These are phyloP conservation scores for Lasioglossum zephyrum DNA, from an alignment of 2,888 invertebrate species.

Conservation along the genomic window DNA sequence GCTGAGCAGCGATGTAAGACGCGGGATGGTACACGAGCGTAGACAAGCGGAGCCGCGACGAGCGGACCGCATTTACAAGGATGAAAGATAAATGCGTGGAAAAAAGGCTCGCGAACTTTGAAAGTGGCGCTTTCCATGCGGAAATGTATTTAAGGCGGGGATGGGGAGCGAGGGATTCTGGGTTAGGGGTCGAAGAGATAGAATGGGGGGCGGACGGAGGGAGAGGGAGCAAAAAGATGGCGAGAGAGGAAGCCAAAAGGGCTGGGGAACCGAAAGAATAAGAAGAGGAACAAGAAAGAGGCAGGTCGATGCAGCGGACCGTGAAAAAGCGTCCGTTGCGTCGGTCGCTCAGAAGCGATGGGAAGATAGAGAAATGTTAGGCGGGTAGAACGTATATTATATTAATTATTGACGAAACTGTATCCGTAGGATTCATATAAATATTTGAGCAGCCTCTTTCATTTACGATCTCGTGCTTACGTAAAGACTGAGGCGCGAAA, in stretches of 20 bases:
- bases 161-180: background rate
- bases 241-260: slow-evolving; percentile 1
- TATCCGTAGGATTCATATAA: background rate
- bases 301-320: slow-evolving; percentile 54
- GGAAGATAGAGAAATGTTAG: slow-evolving; percentile 54
- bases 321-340: slow-evolving; percentile 50
- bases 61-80: slow-evolving; percentile 29
- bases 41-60: slow-evolving; percentile 12
- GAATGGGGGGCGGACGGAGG: background rate
- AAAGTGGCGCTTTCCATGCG: slow-evolving; percentile 58
- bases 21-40: background rate
- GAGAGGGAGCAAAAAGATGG: slow-evolving; percentile 22
- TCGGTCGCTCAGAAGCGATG: slow-evolving; percentile 44
- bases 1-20: slow-evolving; percentile 7
- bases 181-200: slow-evolving; percentile 41
- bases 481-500: background rate
- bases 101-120: slow-evolving; percentile 53
- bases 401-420: background rate
- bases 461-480: background rate
- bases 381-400: background rate
- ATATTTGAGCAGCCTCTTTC: background rate
- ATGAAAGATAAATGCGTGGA: slow-evolving; percentile 56
- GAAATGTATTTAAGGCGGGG: slow-evolving; percentile 63
- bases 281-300: slow-evolving; percentile 27
- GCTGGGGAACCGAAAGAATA: slow-evolving; percentile 5